phyloP scores from a whole-genome alignment of 92 coral and sea anemone species.

The Zoanthus gigantus region DNA sequence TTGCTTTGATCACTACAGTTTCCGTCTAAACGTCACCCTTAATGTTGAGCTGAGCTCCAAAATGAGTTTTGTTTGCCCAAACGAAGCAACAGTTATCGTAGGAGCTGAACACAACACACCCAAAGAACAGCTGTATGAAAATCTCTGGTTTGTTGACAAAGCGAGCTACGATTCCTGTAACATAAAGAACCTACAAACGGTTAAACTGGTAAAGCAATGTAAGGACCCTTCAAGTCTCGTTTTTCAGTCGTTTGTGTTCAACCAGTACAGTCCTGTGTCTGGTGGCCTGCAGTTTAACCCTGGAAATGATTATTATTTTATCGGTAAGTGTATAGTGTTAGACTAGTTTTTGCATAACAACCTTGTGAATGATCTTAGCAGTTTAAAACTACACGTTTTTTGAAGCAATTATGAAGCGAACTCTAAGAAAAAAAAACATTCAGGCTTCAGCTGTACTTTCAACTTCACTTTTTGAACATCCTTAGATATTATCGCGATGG shows the following conservation, averaged over 20 bases:
- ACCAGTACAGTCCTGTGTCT: neutral
- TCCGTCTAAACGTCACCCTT: constrained; percentile 14
- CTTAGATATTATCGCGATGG: too few relatives aligned
- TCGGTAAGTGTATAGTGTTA: neutral
- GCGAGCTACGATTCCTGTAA: constrained; percentile 73
- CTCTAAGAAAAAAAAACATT: too few relatives aligned
- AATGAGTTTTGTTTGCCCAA: constrained; percentile 81
- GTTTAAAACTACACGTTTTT: too few relatives aligned
- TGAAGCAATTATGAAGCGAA: too few relatives aligned
- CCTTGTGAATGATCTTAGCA: too few relatives aligned
- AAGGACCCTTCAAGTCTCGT: neutral
- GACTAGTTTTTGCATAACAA: too few relatives aligned
- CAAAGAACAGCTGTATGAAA: constrained; percentile 70
- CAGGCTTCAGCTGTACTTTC: too few relatives aligned
- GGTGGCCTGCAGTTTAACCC: constrained; percentile 1
- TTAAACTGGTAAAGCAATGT: neutral
- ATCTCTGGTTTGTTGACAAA: constrained; percentile 82
- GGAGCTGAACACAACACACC: constrained; percentile 55
- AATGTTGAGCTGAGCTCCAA: constrained; percentile 50
- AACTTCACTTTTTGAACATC: too few relatives aligned
- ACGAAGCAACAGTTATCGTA: constrained; percentile 71
- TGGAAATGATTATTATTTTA: neutral
- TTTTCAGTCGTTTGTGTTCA: constrained; percentile 1
- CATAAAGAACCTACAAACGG: neutral
- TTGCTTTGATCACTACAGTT: constrained; percentile 8